Percentiles rank a stretch among this genome's conserved stretches.
Evolutionary conservation across 2,888 invertebrate species (phyloP).

Genomic region (Scaptomyza reducta): DNA sequence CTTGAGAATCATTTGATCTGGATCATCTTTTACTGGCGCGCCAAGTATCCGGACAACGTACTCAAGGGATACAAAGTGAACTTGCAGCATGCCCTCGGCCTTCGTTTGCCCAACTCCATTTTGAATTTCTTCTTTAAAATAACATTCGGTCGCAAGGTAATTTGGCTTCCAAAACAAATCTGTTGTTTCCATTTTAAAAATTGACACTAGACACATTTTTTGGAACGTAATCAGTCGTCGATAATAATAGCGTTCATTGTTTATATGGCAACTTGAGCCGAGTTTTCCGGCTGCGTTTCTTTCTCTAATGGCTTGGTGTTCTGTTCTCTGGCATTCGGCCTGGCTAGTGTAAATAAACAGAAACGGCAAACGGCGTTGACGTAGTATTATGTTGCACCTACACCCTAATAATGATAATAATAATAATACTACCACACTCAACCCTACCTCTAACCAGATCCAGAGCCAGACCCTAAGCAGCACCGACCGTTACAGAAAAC

Average conservation of each 20-base stretch:
- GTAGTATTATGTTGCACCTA: constrained; percentile 67
- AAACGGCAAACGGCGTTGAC: constrained; percentile 27
- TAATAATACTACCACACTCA: constrained; percentile 2
- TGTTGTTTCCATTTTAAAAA: not conserved
- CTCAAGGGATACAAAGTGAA: constrained; percentile 96
- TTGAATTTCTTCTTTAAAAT: constrained; percentile 96
- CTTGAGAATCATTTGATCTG: constrained; percentile 96
- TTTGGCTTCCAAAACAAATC: constrained; percentile 4
- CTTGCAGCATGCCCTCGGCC: constrained; percentile 93
- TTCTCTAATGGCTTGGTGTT: constrained; percentile 15
- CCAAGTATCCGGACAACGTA: constrained; percentile 94
- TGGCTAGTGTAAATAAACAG: constrained; percentile 39
- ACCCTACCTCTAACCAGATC: constrained; percentile 15
- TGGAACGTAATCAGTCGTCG: not conserved
- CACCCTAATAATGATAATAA: constrained; percentile 8
- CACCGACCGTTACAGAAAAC: constrained; percentile 26
- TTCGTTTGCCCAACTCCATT: constrained; percentile 93
- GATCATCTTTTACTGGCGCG: constrained; percentile 96
- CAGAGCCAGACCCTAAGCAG: constrained; percentile 13
- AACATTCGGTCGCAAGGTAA: constrained; percentile 93
- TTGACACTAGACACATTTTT: constrained; percentile 23
- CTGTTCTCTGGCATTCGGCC: constrained; percentile 20
- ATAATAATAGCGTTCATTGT: constrained; percentile 24
- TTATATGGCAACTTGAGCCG: constrained; percentile 51
- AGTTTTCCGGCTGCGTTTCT: constrained; percentile 48